Evolutionary conservation across 1,140 invertebrate species (phyloP).

Genomic region (Subanguina moxae): DNA sequence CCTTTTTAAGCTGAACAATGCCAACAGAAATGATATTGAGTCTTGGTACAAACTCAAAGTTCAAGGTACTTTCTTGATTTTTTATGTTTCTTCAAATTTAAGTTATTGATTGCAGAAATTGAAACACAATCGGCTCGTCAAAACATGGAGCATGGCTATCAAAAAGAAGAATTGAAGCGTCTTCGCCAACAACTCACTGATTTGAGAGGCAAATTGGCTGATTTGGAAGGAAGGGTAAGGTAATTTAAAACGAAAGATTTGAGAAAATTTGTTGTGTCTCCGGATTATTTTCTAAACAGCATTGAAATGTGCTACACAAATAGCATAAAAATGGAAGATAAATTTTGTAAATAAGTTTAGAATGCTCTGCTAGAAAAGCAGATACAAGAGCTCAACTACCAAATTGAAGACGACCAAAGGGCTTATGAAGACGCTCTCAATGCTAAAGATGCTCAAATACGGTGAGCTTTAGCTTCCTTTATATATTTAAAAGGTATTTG

Average conservation of each 20-base stretch:
- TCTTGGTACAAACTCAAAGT: conserved; percentile 60
- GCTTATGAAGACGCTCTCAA: conserved; percentile 56
- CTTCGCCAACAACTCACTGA: conserved; percentile 61
- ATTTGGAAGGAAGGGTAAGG: conserved; percentile 63
- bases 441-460: no score
- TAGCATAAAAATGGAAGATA: no score
- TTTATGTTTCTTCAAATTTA: no score
- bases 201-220: conserved; percentile 61
- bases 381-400: conserved; percentile 61
- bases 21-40: no score
- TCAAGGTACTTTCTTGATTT: no score
- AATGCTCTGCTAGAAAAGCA: conserved; percentile 63
- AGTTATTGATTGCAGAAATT: no score
- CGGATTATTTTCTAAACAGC: no score
- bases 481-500: not conserved
- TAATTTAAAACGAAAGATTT: no score
- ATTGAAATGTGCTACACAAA: no score
- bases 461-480: no score
- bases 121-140: conserved; percentile 62
- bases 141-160: conserved; percentile 63
- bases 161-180: conserved; percentile 63
- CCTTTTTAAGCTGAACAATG: no score
- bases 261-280: no score
- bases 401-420: conserved; percentile 61
- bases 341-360: conserved; percentile 40